These are phyloP conservation scores for Muscicapa adusta DNA, from an alignment of 2,113 vertebrate species.

Conservation along the genomic window DNA sequence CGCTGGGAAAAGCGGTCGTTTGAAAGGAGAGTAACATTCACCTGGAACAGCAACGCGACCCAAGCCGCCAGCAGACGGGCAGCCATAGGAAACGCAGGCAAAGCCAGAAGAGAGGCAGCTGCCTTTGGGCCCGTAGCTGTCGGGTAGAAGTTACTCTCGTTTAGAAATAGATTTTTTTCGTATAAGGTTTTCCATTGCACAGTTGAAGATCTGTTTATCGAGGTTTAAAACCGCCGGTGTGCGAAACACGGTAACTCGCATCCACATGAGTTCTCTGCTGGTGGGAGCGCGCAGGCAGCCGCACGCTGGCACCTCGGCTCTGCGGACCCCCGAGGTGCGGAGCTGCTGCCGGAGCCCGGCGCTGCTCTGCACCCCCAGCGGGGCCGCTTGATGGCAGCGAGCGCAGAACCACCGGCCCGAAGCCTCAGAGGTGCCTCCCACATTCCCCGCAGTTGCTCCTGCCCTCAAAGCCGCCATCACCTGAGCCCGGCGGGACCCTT, in stretches of 20 bases:
- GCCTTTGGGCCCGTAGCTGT: neutral
- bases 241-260: neutral
- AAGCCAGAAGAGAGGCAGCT: neutral
- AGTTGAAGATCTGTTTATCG: neutral
- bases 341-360: neutral
- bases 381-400: neutral
- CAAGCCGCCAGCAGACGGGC: neutral
- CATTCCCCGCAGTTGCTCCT: neutral
- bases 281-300: neutral
- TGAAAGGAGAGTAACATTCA: neutral
- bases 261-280: fast-evolving
- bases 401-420: too few relatives aligned
- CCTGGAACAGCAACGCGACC: neutral
- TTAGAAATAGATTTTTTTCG: neutral
- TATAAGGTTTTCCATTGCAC: neutral
- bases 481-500: neutral
- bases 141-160: neutral
- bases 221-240: neutral
- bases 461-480: neutral
- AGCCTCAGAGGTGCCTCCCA: neutral
- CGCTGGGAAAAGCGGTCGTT: neutral
- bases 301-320: neutral
- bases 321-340: too few relatives aligned
- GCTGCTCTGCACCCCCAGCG: neutral
- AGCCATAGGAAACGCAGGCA: fast-evolving